Percentiles rank a stretch among this genome's conserved stretches.
Conservation (phyloP, 2,888 invertebrate species). For the Pinctada fucata region DNA sequence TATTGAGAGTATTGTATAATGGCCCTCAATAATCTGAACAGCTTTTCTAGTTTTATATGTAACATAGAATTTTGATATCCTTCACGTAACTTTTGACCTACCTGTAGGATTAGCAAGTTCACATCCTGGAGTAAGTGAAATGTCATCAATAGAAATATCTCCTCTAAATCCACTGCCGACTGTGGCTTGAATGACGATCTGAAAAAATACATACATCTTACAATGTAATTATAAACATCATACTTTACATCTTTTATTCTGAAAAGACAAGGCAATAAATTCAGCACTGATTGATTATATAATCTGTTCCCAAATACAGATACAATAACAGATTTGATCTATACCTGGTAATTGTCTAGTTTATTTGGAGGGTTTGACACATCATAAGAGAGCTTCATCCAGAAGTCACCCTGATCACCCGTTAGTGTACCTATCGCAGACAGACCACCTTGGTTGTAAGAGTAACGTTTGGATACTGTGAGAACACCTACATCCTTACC, state of each 20-base stretch:
- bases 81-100: background rate
- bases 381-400: slow-evolving; percentile 46
- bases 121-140: slow-evolving; percentile 68
- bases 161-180: slow-evolving; percentile 60
- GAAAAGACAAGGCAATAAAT: background rate
- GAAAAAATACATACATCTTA: slow-evolving; percentile 1
- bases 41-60: too few relatives aligned
- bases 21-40: too few relatives aligned
- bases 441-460: slow-evolving; percentile 47
- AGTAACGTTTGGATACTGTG: slow-evolving; percentile 54
- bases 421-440: slow-evolving; percentile 38
- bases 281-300: too few relatives aligned
- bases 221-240: background rate
- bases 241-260: background rate
- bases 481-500: slow-evolving; percentile 61
- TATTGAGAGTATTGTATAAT: too few relatives aligned
- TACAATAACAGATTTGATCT: too few relatives aligned
- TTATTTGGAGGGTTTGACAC: slow-evolving; percentile 15
- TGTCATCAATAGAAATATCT: slow-evolving; percentile 70
- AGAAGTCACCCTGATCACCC: slow-evolving; percentile 59
- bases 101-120: slow-evolving; percentile 39
- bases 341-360: slow-evolving; percentile 31
- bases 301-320: too few relatives aligned
- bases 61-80: too few relatives aligned
- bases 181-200: slow-evolving; percentile 65